A percentile compares a stretch with the other conserved stretches of the same genome.
These are phyloP conservation scores for Nycteola revayana DNA, from an alignment of 2,888 invertebrate species.

Conservation along the genomic window DNA sequence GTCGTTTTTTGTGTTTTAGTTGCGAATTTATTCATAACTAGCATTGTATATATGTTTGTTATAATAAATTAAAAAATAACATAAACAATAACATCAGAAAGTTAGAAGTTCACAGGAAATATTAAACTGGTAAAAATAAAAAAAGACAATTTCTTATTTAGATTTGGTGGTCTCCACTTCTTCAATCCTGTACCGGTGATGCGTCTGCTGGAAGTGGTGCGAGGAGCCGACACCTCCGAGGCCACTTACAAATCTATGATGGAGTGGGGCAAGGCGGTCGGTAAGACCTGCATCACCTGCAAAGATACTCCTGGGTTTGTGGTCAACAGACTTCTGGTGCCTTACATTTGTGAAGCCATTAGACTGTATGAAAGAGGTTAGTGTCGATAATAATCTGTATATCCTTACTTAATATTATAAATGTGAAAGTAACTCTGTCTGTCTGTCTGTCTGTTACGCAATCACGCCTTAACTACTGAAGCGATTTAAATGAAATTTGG, in stretches of 20 bases:
- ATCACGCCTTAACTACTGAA: no score
- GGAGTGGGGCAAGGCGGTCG: conserved; percentile 90
- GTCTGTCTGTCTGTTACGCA: no score
- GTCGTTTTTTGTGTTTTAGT: no score
- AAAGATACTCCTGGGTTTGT: conserved; percentile 97
- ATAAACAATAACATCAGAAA: no score
- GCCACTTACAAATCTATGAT: conserved; percentile 87
- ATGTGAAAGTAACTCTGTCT: no score
- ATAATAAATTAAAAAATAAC: not conserved
- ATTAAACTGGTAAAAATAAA: no score
- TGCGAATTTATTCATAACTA: no score
- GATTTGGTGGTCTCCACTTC: conserved; percentile 94
- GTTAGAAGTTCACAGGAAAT: no score
- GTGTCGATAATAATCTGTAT: conserved; percentile 1
- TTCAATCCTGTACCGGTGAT: conserved; percentile 96
- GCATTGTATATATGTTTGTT: conserved; percentile 4
- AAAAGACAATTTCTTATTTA: conserved; percentile 28
- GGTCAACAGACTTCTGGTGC: conserved; percentile 93
- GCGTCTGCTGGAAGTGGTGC: conserved; percentile 92
- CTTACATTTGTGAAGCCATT: conserved; percentile 92
- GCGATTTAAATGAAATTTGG: no score
- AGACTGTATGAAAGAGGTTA: conserved; percentile 90
- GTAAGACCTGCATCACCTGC: conserved; percentile 92
- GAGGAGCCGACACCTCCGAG: conserved; percentile 88
- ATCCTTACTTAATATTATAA: no score